phyloP scores from a whole-genome alignment of 1,140 invertebrate genomes.

The Drosophila pallidifrons region DNA sequence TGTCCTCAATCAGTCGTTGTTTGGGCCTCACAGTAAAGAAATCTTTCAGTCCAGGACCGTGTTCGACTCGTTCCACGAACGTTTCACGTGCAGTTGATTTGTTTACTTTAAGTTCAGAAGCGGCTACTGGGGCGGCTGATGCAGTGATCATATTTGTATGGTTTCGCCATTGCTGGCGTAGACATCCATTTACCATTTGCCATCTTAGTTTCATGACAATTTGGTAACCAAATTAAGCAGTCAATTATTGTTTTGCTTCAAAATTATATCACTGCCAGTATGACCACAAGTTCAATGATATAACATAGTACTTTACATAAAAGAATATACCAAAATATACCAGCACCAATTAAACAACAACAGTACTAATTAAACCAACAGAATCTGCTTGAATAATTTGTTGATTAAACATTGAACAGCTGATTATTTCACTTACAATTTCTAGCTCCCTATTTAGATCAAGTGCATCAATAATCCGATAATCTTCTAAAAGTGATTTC shows the following conservation, averaged over 20 bases:
- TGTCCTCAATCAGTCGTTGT: slow-evolving; percentile 17
- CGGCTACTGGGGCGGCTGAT: background rate
- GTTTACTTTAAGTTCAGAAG: background rate
- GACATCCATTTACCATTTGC: slow-evolving; percentile 32
- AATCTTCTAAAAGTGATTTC: no score
- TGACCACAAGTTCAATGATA: no score
- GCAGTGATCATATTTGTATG: slow-evolving; percentile 27
- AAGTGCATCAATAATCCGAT: no score
- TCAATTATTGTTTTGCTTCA: slow-evolving; percentile 27
- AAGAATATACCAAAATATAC: background rate
- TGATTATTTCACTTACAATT: no score
- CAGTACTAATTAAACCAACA: no score
- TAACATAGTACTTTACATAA: no score
- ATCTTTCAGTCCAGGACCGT: slow-evolving; percentile 80
- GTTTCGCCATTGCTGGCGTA: slow-evolving; percentile 39
- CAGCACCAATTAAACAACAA: background rate
- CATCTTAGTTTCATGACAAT: slow-evolving; percentile 49
- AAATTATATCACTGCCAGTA: slow-evolving; percentile 62
- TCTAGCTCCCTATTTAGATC: no score
- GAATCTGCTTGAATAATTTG: no score
- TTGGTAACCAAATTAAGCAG: background rate
- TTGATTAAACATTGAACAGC: no score
- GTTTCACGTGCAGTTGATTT: slow-evolving; percentile 57
- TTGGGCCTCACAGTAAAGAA: slow-evolving; percentile 75
- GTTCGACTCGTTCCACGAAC: slow-evolving; percentile 66